These are phyloP conservation scores for Atrichornis clamosus DNA, from an alignment of 2,113 vertebrate species.

Conservation along the genomic window DNA sequence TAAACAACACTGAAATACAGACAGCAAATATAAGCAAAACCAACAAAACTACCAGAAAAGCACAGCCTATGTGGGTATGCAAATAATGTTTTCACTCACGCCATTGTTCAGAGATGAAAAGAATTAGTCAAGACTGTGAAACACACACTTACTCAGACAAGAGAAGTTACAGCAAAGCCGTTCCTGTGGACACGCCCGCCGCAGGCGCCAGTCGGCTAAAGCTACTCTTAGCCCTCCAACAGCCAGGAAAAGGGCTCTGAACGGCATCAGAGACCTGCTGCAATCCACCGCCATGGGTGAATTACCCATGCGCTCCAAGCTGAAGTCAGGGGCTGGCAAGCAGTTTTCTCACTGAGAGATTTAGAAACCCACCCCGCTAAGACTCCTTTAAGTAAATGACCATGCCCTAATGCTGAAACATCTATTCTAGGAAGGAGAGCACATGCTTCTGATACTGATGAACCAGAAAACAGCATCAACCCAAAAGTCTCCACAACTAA, in stretches of 20 bases:
- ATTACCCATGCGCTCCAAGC: not conserved
- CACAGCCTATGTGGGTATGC: not conserved
- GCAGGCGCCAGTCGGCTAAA: not conserved
- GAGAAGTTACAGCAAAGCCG: not conserved
- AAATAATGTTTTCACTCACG: not conserved
- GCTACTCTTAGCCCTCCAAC: not conserved
- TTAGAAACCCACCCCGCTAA: not conserved
- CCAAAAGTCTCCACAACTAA: not conserved
- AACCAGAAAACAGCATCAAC: not conserved
- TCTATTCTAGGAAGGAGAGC: not conserved
- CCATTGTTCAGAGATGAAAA: not conserved
- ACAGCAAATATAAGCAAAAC: not conserved
- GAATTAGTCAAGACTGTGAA: not conserved
- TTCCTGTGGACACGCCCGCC: accelerated
- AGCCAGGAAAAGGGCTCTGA: not conserved
- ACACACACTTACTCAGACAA: not conserved
- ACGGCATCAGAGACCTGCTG: not conserved
- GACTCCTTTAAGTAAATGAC: not conserved
- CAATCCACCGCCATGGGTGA: accelerated
- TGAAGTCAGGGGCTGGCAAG: not conserved
- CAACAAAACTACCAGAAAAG: not conserved
- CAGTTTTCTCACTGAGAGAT: not conserved
- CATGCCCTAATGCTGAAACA: not conserved
- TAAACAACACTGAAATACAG: not conserved
- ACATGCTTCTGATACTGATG: not conserved